phyloP scores from a whole-genome alignment of 2,888 invertebrate species.

The Tenodera sinensis region DNA sequence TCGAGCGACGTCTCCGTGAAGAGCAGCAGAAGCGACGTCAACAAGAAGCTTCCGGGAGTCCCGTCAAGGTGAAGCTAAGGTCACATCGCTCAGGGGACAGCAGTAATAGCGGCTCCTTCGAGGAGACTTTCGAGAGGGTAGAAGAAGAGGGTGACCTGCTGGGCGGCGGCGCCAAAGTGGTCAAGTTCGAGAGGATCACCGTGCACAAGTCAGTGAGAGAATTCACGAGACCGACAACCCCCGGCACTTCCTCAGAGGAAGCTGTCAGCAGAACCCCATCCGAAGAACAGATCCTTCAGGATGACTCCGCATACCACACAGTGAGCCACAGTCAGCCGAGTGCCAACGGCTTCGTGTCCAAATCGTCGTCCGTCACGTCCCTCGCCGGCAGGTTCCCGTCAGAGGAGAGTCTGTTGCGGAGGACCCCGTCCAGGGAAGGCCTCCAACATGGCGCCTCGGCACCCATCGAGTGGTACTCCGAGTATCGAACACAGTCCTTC shows the following conservation, averaged over 20 bases:
- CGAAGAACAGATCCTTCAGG: slow-evolving; percentile 48
- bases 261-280: slow-evolving; percentile 51
- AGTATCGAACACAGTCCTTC: slow-evolving; percentile 56
- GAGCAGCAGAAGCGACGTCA: slow-evolving; percentile 52
- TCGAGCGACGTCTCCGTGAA: slow-evolving; percentile 55
- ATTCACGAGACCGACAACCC: slow-evolving; percentile 39
- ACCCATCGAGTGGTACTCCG: slow-evolving; percentile 54
- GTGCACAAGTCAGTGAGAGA: slow-evolving; percentile 62
- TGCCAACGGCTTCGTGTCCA: slow-evolving; percentile 42
- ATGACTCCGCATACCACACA: slow-evolving; percentile 59
- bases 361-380: slow-evolving; percentile 52
- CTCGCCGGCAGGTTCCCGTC: slow-evolving; percentile 51
- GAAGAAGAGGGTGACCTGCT: slow-evolving; percentile 63
- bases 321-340: slow-evolving; percentile 43
- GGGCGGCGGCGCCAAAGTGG: slow-evolving; percentile 41
- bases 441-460: slow-evolving; percentile 36
- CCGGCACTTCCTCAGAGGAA: slow-evolving; percentile 21
- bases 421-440: slow-evolving; percentile 26
- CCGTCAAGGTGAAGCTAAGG: slow-evolving; percentile 33
- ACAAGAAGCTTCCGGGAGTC: slow-evolving; percentile 49
- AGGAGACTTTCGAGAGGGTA: slow-evolving; percentile 51
- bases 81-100: slow-evolving; percentile 46
- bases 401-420: slow-evolving; percentile 49
- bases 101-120: slow-evolving; percentile 45
- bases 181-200: slow-evolving; percentile 69